Percentiles rank a stretch among this genome's conserved stretches.
phyloP scores from a whole-genome alignment of 2,797 vertebrate species.

The Scomberomorus guttatus region DNA sequence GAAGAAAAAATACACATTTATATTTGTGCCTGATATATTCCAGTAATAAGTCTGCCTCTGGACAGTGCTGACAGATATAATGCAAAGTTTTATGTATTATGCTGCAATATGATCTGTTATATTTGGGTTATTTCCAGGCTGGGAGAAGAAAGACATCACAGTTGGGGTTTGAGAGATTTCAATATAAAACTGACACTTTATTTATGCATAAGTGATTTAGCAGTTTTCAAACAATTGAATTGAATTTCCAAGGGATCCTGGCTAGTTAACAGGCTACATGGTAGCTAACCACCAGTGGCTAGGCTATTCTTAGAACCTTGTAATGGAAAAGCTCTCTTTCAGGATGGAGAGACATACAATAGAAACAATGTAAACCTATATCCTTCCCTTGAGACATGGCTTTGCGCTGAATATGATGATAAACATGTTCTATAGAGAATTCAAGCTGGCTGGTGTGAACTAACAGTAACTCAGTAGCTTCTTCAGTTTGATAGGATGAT shows the following conservation, averaged over 20 bases:
- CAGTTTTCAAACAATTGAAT: conserved; percentile 2
- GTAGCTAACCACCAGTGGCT: not conserved
- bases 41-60: conserved; percentile 18
- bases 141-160: conserved; percentile 9
- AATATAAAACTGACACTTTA: conserved; percentile 18
- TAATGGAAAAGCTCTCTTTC: too few species aligned
- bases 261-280: not conserved
- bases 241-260: not conserved
- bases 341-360: not conserved
- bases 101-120: conserved; percentile 27
- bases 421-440: too few species aligned
- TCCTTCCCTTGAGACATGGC: not conserved
- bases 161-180: conserved; percentile 5
- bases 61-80: not conserved
- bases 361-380: not conserved
- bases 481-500: not conserved
- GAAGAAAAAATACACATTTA: too few species aligned
- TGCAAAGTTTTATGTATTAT: not conserved
- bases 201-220: conserved; percentile 22
- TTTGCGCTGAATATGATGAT: not conserved
- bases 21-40: not conserved
- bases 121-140: conserved; percentile 29
- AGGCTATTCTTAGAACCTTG: not conserved
- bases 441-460: not conserved
- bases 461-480: not conserved